Conservation (phyloP, 2,113 vertebrate genomes). For the Paradisaea rubra region DNA sequence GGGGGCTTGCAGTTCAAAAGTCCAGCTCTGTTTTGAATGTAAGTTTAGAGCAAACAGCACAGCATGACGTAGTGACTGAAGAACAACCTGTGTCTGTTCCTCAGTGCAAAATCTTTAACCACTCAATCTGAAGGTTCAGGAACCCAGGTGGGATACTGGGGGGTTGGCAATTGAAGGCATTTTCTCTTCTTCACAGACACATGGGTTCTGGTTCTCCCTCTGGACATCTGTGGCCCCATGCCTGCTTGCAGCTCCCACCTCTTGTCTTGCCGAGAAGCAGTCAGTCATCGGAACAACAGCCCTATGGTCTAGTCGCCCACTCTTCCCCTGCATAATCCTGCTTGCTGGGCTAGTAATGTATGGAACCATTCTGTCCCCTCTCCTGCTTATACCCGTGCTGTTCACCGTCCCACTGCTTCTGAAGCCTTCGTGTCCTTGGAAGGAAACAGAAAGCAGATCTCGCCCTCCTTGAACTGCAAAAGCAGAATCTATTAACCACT, state of each 20-base stretch:
- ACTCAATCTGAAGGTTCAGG: not conserved
- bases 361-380: not conserved
- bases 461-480: not conserved
- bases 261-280: fast-evolving
- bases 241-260: not conserved
- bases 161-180: fast-evolving
- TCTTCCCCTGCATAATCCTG: not conserved
- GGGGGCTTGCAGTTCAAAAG: constrained; percentile 43
- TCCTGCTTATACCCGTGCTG: not conserved
- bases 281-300: not conserved
- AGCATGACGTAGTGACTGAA: not conserved
- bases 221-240: fast-evolving
- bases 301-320: not conserved
- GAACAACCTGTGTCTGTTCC: not conserved
- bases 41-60: constrained; percentile 12
- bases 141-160: not conserved
- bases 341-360: not conserved
- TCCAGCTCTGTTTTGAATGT: constrained; percentile 41
- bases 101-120: not conserved
- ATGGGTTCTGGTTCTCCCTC: not conserved
- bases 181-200: not conserved
- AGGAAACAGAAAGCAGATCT: not conserved
- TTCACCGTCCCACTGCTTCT: fast-evolving
- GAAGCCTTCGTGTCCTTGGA: not conserved
- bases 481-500: not conserved